A percentile compares a stretch with the other conserved stretches of the same genome.
phyloP scores from a whole-genome alignment of 2,113 vertebrate species.

The Ploceus nigricollis region DNA sequence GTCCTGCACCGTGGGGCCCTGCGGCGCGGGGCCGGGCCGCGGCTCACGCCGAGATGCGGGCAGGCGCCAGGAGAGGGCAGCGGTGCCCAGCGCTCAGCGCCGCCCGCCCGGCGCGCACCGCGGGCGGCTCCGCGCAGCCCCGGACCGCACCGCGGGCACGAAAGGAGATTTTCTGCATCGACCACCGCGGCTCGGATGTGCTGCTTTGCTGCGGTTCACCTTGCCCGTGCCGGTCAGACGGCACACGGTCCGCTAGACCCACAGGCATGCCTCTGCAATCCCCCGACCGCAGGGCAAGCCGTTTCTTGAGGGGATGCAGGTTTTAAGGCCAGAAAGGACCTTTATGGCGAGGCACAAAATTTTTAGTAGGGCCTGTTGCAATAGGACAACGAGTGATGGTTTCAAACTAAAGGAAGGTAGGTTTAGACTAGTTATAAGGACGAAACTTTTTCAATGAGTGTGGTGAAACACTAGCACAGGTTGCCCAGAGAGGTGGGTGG shows the following conservation, averaged over 20 bases:
- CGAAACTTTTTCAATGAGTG: background rate
- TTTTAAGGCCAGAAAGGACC: background rate
- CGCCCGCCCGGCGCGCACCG: background rate
- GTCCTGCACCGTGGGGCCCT: fast-evolving
- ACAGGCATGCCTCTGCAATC: fast-evolving
- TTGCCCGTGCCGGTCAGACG: background rate
- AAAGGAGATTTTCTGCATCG: fast-evolving
- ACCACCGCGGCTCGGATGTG: fast-evolving
- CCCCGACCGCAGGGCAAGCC: fast-evolving
- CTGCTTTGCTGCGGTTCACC: background rate
- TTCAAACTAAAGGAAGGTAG: background rate
- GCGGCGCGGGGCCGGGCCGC: too few species aligned
- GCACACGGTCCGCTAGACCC: fast-evolving
- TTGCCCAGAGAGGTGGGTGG: background rate
- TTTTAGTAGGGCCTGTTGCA: background rate
- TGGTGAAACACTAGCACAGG: background rate
- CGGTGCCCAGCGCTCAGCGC: background rate
- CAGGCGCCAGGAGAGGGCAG: conserved; percentile 41
- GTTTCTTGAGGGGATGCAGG: fast-evolving
- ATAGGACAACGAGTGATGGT: background rate
- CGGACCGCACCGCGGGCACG: fast-evolving
- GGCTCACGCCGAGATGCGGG: background rate
- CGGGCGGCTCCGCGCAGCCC: too few species aligned
- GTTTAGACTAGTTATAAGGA: background rate
- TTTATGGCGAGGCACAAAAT: background rate